Percentiles rank a stretch among this genome's conserved stretches.
These are phyloP conservation scores for Hippoglossus stenolepis DNA, from an alignment of 2,113 vertebrate genomes.

Conservation along the genomic window DNA sequence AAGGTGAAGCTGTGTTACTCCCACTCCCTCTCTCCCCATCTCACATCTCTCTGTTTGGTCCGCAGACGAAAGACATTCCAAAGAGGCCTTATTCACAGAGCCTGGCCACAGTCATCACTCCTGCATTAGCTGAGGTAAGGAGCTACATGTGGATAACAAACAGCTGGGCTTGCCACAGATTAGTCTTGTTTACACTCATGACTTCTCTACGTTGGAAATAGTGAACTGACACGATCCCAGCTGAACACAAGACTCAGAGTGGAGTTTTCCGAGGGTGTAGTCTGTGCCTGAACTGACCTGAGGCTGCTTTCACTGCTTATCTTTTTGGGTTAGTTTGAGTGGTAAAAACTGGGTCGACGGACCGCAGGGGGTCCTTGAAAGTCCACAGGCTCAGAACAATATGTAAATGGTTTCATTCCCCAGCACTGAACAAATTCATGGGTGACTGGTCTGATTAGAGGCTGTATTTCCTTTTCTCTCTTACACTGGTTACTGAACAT, in stretches of 20 bases:
- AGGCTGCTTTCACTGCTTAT: background rate
- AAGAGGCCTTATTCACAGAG: constrained; percentile 95
- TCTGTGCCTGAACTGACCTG: background rate
- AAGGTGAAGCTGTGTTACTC: background rate
- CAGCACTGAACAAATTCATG: background rate
- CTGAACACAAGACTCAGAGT: too few relatives aligned
- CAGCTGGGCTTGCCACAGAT: background rate
- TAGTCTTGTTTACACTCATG: background rate
- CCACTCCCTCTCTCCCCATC: background rate
- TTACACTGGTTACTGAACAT: background rate
- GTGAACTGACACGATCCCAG: too few relatives aligned
- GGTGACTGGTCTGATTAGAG: background rate
- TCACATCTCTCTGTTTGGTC: background rate
- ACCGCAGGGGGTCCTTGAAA: background rate
- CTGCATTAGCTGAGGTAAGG: constrained; percentile 93
- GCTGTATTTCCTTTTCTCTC: background rate
- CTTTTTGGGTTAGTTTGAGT: background rate
- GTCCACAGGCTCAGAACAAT: background rate
- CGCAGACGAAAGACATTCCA: constrained; percentile 88
- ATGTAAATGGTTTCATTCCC: background rate
- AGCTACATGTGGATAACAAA: background rate
- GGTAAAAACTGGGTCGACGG: background rate
- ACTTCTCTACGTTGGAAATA: background rate
- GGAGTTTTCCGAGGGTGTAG: too few relatives aligned
- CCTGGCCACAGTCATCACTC: constrained; percentile 93